phyloP scores from a whole-genome alignment of 1,140 invertebrate species.

The Zaprionus lachaisei region DNA sequence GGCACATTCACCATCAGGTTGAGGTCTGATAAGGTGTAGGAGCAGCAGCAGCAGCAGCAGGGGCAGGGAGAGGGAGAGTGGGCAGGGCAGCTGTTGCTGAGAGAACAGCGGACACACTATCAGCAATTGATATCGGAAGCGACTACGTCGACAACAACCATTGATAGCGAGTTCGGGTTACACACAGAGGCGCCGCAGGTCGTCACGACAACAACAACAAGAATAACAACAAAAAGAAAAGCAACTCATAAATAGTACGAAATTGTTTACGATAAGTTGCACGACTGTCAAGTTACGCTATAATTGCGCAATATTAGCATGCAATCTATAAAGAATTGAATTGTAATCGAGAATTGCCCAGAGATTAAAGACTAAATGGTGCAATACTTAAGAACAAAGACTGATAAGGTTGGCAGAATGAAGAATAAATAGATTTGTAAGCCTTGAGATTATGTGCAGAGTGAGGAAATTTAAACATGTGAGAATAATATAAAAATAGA shows the following conservation, averaged over 20 bases:
- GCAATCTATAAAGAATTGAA: neutral
- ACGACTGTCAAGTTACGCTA: conserved; percentile 3
- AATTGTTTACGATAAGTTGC: neutral
- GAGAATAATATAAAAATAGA: too few relatives aligned
- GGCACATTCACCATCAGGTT: conserved; percentile 10
- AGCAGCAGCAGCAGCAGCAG: neutral
- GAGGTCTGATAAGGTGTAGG: neutral
- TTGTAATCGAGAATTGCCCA: neutral
- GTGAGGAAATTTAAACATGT: neutral
- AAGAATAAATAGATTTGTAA: neutral
- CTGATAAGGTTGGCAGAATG: neutral
- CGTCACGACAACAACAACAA: conserved; percentile 25
- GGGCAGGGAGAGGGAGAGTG: neutral
- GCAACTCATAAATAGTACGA: neutral
- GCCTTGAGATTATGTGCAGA: neutral
- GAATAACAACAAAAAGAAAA: conserved; percentile 28
- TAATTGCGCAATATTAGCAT: conserved; percentile 4
- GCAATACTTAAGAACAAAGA: neutral
- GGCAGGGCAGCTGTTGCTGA: conserved; percentile 2
- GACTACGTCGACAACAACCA: conserved; percentile 32
- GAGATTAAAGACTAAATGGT: neutral
- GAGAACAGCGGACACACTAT: conserved; percentile 25
- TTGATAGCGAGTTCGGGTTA: conserved; percentile 33
- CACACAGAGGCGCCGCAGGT: conserved; percentile 37
- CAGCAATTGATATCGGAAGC: conserved; percentile 58